Conservation (phyloP, 2,113 vertebrate species). For the Procavia capensis region DNA sequence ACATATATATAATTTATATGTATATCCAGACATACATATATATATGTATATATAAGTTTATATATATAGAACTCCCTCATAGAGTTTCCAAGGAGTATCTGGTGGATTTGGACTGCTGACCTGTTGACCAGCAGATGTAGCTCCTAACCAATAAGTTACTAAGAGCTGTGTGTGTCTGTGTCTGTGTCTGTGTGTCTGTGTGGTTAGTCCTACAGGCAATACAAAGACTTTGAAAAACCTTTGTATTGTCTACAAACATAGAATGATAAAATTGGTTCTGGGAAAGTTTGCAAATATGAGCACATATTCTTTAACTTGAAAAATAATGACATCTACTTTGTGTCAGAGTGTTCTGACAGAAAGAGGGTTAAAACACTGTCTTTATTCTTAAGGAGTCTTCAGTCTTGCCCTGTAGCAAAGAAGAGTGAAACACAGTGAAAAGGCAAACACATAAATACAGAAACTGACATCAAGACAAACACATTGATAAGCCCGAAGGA, state of each 20-base stretch:
- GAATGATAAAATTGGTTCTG: not conserved
- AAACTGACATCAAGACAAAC: not conserved
- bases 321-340: not conserved
- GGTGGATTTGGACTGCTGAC: too few relatives aligned
- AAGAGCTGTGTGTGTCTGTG: too few relatives aligned
- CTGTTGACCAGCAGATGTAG: too few relatives aligned
- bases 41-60: too few relatives aligned
- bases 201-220: not conserved
- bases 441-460: not conserved
- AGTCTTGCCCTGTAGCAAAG: not conserved
- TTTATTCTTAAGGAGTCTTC: not conserved
- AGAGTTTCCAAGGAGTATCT: too few relatives aligned
- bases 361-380: not conserved
- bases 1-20: too few relatives aligned
- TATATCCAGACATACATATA: too few relatives aligned
- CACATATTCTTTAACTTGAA: not conserved
- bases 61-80: too few relatives aligned
- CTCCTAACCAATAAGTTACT: too few relatives aligned
- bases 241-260: not conserved
- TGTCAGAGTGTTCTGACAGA: not conserved
- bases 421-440: not conserved
- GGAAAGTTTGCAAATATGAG: not conserved
- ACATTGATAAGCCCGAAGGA: not conserved
- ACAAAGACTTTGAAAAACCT: not conserved
- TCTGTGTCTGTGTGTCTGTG: too few relatives aligned